phyloP scores from a whole-genome alignment of 2,888 invertebrate species.

The Chrysopilus asiliformis region DNA sequence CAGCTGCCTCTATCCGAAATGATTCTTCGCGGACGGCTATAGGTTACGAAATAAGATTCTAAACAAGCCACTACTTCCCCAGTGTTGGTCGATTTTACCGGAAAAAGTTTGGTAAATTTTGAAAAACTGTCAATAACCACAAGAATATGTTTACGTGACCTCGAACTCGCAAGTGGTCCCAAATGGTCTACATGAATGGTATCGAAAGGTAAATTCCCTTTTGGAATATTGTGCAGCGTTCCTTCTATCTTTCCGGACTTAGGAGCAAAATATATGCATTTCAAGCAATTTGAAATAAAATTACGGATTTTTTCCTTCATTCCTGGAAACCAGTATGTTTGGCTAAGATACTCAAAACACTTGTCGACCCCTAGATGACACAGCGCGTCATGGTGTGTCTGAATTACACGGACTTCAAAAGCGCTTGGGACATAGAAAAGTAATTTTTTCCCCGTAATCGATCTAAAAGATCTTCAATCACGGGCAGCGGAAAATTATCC shows the following conservation, averaged over 20 bases:
- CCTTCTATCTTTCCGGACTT: conserved; percentile 22
- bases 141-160: conserved; percentile 25
- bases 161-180: conserved; percentile 27
- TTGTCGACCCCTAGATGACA: conserved; percentile 12
- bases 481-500: too few species aligned
- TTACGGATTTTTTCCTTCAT: conserved; percentile 26
- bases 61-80: conserved; percentile 20
- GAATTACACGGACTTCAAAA: conserved; percentile 11
- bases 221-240: conserved; percentile 27
- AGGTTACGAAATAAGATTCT: conserved; percentile 14
- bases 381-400: conserved; percentile 10
- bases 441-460: too few species aligned
- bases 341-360: conserved; percentile 4
- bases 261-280: conserved; percentile 24
- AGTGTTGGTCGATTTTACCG: conserved; percentile 22
- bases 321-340: conserved; percentile 29
- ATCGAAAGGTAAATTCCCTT: conserved; percentile 27
- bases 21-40: conserved; percentile 19
- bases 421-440: conserved; percentile 11
- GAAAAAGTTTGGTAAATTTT: conserved; percentile 23
- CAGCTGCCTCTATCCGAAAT: conserved; percentile 29
- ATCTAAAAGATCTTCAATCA: too few species aligned
- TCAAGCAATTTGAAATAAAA: conserved; percentile 29
- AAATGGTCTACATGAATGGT: conserved; percentile 33
- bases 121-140: conserved; percentile 28